A percentile compares a stretch with the other conserved stretches of the same genome.
phyloP scores from a whole-genome alignment of 1,140 invertebrate species.

The Dendroctonus ponderosae region DNA sequence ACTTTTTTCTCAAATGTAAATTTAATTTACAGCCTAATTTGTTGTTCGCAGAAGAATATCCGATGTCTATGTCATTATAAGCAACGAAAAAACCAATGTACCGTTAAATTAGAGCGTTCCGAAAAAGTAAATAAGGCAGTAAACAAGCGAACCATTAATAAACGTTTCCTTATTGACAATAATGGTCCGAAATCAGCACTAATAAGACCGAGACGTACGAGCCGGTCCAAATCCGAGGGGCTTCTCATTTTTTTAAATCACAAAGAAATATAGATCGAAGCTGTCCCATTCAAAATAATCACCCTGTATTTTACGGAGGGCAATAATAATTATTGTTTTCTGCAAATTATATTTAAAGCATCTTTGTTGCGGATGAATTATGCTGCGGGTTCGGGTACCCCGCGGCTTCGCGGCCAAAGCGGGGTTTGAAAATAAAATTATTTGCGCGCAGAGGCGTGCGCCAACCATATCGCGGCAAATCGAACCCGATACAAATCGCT shows the following conservation, averaged over 20 bases:
- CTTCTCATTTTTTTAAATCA: constrained; percentile 30
- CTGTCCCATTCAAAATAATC: constrained; percentile 37
- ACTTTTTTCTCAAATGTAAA: too few relatives aligned
- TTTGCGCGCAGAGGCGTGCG: constrained; percentile 32
- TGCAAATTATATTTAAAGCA: constrained; percentile 39
- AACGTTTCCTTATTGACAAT: constrained; percentile 29
- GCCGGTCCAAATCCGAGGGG: constrained; percentile 4
- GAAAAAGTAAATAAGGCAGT: constrained; percentile 15
- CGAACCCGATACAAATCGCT: constrained; percentile 4
- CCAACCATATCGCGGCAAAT: constrained; percentile 8
- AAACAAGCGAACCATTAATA: constrained; percentile 14
- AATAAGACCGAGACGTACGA: constrained; percentile 26
- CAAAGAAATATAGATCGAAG: constrained; percentile 35
- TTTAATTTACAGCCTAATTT: too few relatives aligned
- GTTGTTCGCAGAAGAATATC: too few relatives aligned
- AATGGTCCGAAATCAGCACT: constrained; percentile 31
- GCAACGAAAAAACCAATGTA: too few relatives aligned
- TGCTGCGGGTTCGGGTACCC: constrained; percentile 36
- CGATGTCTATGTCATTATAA: too few relatives aligned
- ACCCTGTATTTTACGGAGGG: constrained; percentile 33
- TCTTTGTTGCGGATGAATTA: constrained; percentile 38
- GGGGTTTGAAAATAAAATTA: constrained; percentile 34
- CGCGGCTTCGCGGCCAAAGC: constrained; percentile 29
- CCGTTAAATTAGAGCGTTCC: not conserved
- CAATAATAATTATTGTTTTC: constrained; percentile 38